Base-by-base conservation (phyloP, 2,888 invertebrate species). In the Cephus sareptanus region DNA sequence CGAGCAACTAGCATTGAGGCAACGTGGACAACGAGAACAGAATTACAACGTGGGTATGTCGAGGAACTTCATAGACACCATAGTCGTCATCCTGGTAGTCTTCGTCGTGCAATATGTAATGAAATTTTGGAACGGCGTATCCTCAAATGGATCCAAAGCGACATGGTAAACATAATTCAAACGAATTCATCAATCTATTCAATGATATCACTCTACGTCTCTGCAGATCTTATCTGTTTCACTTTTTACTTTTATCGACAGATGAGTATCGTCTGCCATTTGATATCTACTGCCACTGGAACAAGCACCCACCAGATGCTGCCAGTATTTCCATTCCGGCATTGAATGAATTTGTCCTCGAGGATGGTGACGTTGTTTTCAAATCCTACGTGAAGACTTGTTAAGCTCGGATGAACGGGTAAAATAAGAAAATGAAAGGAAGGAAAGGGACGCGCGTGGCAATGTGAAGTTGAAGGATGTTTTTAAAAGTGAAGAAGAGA, bases 1-100 rank as follows among this genome's bases (percentile, higher is more conserved):
- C 73, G 91, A 91, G 77, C 91, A 91, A 81, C 84, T 90, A 78
- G 88, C 87, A 74, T 86, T 87, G 74, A 88, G 87, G 75, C 91
- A 91, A 83, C 87, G 90, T 77, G 88, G 85, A 40, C 87, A 87
- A 77, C 87, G 86, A 78, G 90, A 89, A 40, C 85, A 88, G n/a
- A 85, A 83, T 35, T 86, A 86, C 69, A 89, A 85, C 80, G 83
- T 84, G 73, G 88, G 83, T 77, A 85, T 90, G 82, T 83, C 86
- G 40, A 90, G 88, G 78, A 89, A 85, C 81, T 84, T 90, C 69
- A 79, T 89, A 69, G 91, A 91, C 79, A 89, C 88, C 30, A 79
- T 90, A 77, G 86, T 91, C 73, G 85, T 91, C 77, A 86, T 91
- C 77, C 80, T 89, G 70, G 85, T 90, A 69, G 89, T 90, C 73